Evolutionary conservation across 1,140 invertebrate species (phyloP).

Genomic region (Penaeus vannamei): DNA sequence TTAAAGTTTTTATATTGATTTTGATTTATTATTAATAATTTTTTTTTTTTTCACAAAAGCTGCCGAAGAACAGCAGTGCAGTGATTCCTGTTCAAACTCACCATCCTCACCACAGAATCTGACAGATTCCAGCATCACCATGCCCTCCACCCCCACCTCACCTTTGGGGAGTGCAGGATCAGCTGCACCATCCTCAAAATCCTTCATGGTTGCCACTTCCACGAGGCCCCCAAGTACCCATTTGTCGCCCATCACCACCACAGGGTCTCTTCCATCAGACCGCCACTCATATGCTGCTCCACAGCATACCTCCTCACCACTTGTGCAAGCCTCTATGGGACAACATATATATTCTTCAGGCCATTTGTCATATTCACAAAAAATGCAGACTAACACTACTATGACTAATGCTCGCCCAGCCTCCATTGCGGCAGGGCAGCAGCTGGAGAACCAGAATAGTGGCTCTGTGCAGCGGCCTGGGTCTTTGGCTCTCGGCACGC

Average conservation of each 20-base stretch:
- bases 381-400: not conserved
- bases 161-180: conserved; percentile 26
- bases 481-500: conserved; percentile 50
- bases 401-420: conserved; percentile 35
- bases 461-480: conserved; percentile 41
- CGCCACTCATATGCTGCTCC: not conserved
- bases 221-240: not conserved
- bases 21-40: conserved; percentile 2
- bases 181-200: conserved; percentile 18
- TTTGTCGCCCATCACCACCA: not conserved
- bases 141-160: conserved; percentile 45
- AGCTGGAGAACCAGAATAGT: conserved; percentile 25
- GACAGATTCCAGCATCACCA: conserved; percentile 44
- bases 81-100: conserved; percentile 28
- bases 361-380: not conserved
- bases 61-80: conserved; percentile 41
- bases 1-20: not conserved
- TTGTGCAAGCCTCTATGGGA: not conserved
- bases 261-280: not conserved
- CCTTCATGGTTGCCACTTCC: conserved; percentile 6
- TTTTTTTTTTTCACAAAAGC: conserved; percentile 17
- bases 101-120: conserved; percentile 41
- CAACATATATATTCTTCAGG: not conserved
- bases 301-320: not conserved
- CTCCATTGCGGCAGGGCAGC: conserved; percentile 53